Conservation (phyloP, 2,888 invertebrate genomes). For the Andrena trimmerana region DNA sequence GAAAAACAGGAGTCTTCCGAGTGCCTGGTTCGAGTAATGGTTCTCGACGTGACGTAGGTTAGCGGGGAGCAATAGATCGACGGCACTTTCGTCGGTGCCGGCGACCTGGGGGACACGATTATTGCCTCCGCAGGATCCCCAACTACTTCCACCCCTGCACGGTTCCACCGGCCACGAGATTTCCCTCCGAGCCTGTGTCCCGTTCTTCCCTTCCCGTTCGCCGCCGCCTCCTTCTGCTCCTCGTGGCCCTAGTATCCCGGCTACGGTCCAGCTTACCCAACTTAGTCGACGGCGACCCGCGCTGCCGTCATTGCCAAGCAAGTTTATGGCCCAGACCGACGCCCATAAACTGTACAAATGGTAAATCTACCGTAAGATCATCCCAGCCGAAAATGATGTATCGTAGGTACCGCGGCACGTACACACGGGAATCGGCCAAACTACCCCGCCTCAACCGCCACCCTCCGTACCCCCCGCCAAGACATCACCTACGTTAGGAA, state of each 20-base stretch:
- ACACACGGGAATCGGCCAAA: slow-evolving; percentile 63
- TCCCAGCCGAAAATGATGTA: slow-evolving; percentile 86
- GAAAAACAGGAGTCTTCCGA: slow-evolving; percentile 28
- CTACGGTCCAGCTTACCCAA: slow-evolving; percentile 66
- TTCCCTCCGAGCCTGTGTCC: slow-evolving; percentile 53
- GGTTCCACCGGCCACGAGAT: slow-evolving; percentile 63
- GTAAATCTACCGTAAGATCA: slow-evolving; percentile 85
- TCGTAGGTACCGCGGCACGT: slow-evolving; percentile 79
- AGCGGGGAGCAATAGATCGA: slow-evolving; percentile 57
- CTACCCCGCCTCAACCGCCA: slow-evolving; percentile 56
- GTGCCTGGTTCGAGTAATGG: slow-evolving; percentile 38
- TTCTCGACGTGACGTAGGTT: slow-evolving; percentile 47
- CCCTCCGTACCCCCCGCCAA: slow-evolving; percentile 42
- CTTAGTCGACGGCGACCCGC: slow-evolving; percentile 73
- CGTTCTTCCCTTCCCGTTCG: slow-evolving; percentile 15
- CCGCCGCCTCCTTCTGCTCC: slow-evolving; percentile 18
- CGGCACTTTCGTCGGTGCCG: slow-evolving; percentile 61
- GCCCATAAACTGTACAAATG: slow-evolving; percentile 85
- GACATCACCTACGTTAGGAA: slow-evolving; percentile 17
- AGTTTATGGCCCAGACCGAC: slow-evolving; percentile 85
- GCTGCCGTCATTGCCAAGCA: slow-evolving; percentile 84
- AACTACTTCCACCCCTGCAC: slow-evolving; percentile 50
- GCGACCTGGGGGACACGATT: slow-evolving; percentile 63
- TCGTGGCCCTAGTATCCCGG: slow-evolving; percentile 47
- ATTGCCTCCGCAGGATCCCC: slow-evolving; percentile 61